Evolutionary conservation across 2,888 invertebrate species (phyloP).

Genomic region (Drosophila quinaria): DNA sequence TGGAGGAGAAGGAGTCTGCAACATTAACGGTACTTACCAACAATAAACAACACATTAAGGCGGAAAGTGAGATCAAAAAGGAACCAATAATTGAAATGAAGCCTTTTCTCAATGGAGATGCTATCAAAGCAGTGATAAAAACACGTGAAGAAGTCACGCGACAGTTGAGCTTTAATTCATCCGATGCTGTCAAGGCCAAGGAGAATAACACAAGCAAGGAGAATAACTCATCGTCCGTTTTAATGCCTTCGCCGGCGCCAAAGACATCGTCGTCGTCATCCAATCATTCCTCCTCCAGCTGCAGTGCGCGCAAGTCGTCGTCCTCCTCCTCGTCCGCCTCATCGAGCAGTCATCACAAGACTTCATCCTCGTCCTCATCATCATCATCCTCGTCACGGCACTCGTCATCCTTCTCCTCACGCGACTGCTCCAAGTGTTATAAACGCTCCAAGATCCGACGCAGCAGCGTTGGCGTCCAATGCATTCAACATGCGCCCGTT

Average conservation of each 20-base stretch:
- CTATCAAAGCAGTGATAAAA: constrained; percentile 57
- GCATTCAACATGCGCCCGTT: constrained; percentile 82
- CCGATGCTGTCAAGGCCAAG: constrained; percentile 35
- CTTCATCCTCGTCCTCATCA: constrained; percentile 49
- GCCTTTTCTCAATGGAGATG: constrained; percentile 60
- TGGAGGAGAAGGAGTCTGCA: constrained; percentile 36
- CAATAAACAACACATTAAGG: constrained; percentile 44
- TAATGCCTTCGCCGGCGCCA: constrained; percentile 78
- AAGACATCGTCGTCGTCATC: constrained; percentile 51
- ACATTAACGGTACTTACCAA: constrained; percentile 54
- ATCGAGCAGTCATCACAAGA: constrained; percentile 57
- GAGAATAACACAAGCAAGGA: constrained; percentile 34
- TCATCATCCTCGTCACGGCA: constrained; percentile 71
- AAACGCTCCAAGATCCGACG: constrained; percentile 90
- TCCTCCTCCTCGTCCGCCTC: constrained; percentile 58
- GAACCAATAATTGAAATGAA: constrained; percentile 48
- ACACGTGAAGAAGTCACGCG: constrained; percentile 84
- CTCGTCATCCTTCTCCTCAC: constrained; percentile 74
- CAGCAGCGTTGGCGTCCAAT: constrained; percentile 91
- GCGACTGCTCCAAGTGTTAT: constrained; percentile 89
- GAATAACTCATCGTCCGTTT: constrained; percentile 44
- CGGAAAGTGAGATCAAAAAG: constrained; percentile 62
- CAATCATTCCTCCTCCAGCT: constrained; percentile 38
- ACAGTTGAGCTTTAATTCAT: constrained; percentile 79
- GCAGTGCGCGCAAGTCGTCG: constrained; percentile 62